Base-by-base conservation (phyloP, 1,140 invertebrate genomes). In the Aradophagus sp. region DNA sequence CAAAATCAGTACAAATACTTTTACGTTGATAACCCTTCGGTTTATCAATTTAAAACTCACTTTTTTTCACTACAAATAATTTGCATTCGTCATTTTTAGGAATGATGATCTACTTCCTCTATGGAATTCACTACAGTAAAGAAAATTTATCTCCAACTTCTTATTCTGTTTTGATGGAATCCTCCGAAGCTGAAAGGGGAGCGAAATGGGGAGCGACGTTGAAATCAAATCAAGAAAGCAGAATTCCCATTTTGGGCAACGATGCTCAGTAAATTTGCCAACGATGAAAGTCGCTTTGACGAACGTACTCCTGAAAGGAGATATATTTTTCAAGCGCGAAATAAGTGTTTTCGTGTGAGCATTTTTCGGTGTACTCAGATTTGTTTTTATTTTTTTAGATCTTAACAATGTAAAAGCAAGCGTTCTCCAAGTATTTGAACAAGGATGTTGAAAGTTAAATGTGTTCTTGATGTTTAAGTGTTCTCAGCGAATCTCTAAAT, bases 121-220 rank as follows among this genome's bases (percentile, higher is more conserved):
- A 97, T 77, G 95, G 95, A 0, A 93, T 97, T 14, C 91, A 94
- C 66, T 92, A 96, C 76, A 96, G 94, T 80, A 93, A 93, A 78
- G 91, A 96, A 76, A 92, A 93, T 26, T 87, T 90, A 31, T 80
- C 74, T 50, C 82, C 79, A 11, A 87, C 82, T 34, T 87, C 89
- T 0, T 91, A 91, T 77, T 90, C 89, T 1, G 89, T 91, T 14
- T 72, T 91, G 29, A 89, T 92, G 86, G 89, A 89, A 2, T 87
- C 88, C 0, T 87, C 88, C 0, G 90, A 91, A 75, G 89, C 89
- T 0, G 88, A 85, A 5, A 89, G 90, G 67, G 86, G 87, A 0
- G 77, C 79, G 2, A 87, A 87, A 63, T 91, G 89, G 89, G 89
- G 89, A 5, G 81, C 88, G 1, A 89, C 86, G 0, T 86, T 85